These are phyloP conservation scores for Chromoteleia sp. DNA, from an alignment of 2,888 invertebrate species.

Conservation along the genomic window DNA sequence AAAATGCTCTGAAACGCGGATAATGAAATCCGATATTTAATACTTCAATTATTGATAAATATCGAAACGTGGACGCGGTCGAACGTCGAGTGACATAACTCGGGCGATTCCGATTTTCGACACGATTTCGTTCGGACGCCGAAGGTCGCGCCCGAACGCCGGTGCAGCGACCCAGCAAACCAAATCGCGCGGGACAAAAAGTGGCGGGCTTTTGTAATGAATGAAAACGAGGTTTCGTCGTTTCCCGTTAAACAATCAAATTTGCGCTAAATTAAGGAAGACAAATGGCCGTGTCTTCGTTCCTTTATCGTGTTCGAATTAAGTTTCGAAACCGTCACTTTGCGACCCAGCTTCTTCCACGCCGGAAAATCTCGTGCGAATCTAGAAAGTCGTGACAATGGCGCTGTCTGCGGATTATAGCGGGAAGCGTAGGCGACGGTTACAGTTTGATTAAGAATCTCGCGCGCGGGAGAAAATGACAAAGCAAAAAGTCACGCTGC, in stretches of 20 bases:
- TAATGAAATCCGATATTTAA: slow-evolving; percentile 57
- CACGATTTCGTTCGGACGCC: neutral
- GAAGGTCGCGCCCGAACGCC: slow-evolving; percentile 8
- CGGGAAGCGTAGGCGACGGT: slow-evolving; percentile 76
- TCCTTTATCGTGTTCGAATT: slow-evolving; percentile 9
- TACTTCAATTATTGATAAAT: slow-evolving; percentile 46
- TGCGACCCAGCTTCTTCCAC: slow-evolving; percentile 1
- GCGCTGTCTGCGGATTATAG: slow-evolving; percentile 70
- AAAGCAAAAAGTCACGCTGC: slow-evolving; percentile 75
- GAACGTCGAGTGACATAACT: slow-evolving; percentile 8
- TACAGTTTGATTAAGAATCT: slow-evolving; percentile 79
- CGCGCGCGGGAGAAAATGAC: slow-evolving; percentile 68
- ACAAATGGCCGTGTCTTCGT: slow-evolving; percentile 29
- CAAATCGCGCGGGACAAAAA: slow-evolving; percentile 6
- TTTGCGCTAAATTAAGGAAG: too few species aligned
- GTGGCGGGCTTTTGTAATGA: slow-evolving; percentile 23
- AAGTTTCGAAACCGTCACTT: slow-evolving; percentile 6
- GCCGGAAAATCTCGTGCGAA: slow-evolving; percentile 66
- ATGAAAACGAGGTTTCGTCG: slow-evolving; percentile 22
- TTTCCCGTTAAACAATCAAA: too few species aligned
- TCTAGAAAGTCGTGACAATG: slow-evolving; percentile 71
- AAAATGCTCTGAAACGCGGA: slow-evolving; percentile 47
- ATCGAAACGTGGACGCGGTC: neutral
- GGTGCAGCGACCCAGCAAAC: neutral
- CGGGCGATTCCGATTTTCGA: slow-evolving; percentile 1